Base-by-base conservation (phyloP, 1,140 invertebrate genomes). In the Plodia interpunctella region DNA sequence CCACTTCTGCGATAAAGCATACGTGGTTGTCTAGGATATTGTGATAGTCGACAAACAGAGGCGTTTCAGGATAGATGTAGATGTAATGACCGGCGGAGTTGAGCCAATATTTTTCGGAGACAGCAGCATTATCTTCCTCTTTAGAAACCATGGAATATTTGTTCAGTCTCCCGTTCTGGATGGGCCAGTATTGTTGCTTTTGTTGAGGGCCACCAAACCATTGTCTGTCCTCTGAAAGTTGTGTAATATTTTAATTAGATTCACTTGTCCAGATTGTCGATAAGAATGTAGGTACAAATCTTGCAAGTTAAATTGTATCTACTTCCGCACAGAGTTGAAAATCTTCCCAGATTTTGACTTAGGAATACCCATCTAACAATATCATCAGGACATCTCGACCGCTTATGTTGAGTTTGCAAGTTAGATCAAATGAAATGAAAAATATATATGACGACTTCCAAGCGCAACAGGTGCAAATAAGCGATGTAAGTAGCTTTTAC, bases 31-130 rank as follows among this genome's bases (percentile, higher is more conserved):
- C 85, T 6, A 86, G 81, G n/a, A 82, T 69, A 59, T 91, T 91
- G 68, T 95, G 95, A 67, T 95, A 94, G 70, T 94, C 93, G 2
- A 96, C 86, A 70, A 95, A 96, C 0, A 96, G 76, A 0, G 95
- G 94, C 3, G 91, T 91, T 28, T 87, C 90, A 28, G 92, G 89
- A 50, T 93, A 90, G 4, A 94, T 92, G 66, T 88, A 92, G 19
- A 95, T 88, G 63, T 92, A 93, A 49, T 92, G 78, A 3, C 95
- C 95, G 54, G 90, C 84, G 11, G 94, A 94, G 54, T 92, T 94
- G 0, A 96, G 74, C 95, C 95, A 97, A 70, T 96, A 95, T 3
- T 93, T 92, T 72, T 96, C 95, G 0, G 92, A 84, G 0, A 96
- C 81, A 5, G 92, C 94, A 72, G 91, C 92, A 78, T 94, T 94